phyloP scores from a whole-genome alignment of 1,140 invertebrate species.

The Macrobrachium rosenbergii region DNA sequence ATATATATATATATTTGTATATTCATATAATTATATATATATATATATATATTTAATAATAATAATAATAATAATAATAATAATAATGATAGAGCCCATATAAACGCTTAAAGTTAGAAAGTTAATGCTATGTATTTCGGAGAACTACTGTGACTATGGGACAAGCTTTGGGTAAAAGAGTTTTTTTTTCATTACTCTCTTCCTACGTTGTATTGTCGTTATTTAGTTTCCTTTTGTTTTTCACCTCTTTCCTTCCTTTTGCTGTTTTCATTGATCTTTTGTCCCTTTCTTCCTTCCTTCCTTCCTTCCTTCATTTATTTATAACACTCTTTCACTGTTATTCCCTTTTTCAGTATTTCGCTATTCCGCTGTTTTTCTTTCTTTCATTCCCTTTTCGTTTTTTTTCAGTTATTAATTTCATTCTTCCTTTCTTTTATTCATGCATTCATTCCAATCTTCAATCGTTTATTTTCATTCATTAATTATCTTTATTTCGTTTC shows the following conservation, averaged over 20 bases:
- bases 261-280: not conserved
- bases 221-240: not conserved
- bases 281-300: not conserved
- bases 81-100: too few relatives aligned
- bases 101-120: too few relatives aligned
- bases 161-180: too few relatives aligned
- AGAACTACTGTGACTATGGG: too few relatives aligned
- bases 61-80: too few relatives aligned
- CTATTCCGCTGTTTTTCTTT: not conserved
- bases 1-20: constrained; percentile 18
- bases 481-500: not conserved
- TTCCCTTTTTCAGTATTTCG: not conserved
- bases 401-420: not conserved
- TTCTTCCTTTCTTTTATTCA: not conserved
- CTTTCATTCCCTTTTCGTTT: too few relatives aligned
- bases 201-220: too few relatives aligned
- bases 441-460: not conserved
- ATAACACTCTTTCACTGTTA: not conserved
- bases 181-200: not conserved
- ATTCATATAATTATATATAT: not conserved
- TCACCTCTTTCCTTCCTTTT: not conserved
- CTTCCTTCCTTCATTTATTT: too few relatives aligned
- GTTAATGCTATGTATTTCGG: too few relatives aligned
- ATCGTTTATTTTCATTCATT: not conserved
- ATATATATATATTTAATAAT: not conserved